Evolutionary conservation across 2,888 invertebrate genomes (phyloP).

Genomic region (Eretmocerus hayati): DNA sequence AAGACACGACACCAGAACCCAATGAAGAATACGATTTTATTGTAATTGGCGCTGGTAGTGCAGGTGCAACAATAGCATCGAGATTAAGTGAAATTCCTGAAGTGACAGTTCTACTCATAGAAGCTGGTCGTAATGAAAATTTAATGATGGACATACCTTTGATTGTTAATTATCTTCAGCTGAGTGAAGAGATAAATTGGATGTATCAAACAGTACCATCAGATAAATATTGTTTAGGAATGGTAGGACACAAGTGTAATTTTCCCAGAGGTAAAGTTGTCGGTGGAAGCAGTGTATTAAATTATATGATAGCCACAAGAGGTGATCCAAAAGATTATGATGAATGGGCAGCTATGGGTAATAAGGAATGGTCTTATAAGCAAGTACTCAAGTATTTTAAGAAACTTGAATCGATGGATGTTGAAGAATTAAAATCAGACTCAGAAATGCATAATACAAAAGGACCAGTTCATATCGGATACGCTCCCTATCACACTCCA

Average conservation of each 20-base stretch:
- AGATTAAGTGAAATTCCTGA: conserved; percentile 63
- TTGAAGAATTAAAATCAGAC: conserved; percentile 42
- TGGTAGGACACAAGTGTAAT: conserved; percentile 37
- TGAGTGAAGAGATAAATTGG: conserved; percentile 66
- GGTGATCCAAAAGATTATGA: conserved; percentile 69
- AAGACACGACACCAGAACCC: conserved; percentile 47
- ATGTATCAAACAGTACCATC: conserved; percentile 74
- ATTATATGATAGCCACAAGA: conserved; percentile 74
- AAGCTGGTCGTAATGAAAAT: conserved; percentile 65
- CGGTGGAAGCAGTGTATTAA: conserved; percentile 74
- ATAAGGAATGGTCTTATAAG: conserved; percentile 66
- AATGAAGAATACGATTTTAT: conserved; percentile 67
- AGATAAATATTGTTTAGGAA: conserved; percentile 59
- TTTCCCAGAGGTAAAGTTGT: conserved; percentile 64
- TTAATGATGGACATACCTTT: conserved; percentile 69
- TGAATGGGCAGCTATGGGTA: conserved; percentile 65
- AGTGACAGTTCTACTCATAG: conserved; percentile 63
- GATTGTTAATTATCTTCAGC: conserved; percentile 66
- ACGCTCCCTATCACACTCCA: conserved; percentile 51
- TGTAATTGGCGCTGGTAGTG: conserved; percentile 73
- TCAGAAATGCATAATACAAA: conserved; percentile 51
- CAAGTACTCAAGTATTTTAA: conserved; percentile 70
- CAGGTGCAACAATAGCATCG: conserved; percentile 70
- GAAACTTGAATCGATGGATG: conserved; percentile 66
- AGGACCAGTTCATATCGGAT: conserved; percentile 55